Conservation (phyloP, 2,797 vertebrate genomes). For the Gymnothorax javanicus region DNA sequence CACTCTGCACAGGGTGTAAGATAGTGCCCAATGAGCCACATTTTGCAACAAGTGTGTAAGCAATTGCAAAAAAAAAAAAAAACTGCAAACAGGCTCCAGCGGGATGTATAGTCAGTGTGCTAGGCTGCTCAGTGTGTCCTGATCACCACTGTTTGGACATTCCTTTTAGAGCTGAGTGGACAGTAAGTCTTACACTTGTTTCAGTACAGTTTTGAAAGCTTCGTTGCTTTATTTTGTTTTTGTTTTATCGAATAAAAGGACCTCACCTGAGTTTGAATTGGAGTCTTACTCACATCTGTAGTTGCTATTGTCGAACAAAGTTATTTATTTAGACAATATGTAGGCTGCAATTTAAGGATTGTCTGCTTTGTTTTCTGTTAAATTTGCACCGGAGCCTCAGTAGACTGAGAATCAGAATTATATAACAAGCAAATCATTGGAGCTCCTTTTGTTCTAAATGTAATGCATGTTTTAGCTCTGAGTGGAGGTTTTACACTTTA, state of each 20-base stretch:
- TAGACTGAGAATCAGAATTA: not conserved
- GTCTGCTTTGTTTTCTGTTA: not conserved
- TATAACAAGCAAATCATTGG: not conserved
- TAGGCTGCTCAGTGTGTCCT: conserved; percentile 24
- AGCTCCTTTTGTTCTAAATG: not conserved
- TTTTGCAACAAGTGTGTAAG: too few species aligned
- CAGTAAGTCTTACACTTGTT: not conserved
- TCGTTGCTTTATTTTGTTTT: not conserved
- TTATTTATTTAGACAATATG: conserved; percentile 15
- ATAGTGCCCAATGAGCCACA: too few species aligned
- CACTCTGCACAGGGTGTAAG: too few species aligned
- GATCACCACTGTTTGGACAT: not conserved
- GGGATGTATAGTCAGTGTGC: conserved; percentile 54
- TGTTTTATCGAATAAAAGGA: not conserved
- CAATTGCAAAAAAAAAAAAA: too few species aligned
- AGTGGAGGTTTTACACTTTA: conserved; percentile 23
- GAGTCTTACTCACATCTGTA: not conserved
- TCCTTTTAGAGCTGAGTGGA: not conserved
- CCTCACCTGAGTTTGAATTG: not conserved
- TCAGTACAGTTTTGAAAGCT: not conserved
- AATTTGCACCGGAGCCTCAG: not conserved
- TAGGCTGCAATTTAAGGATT: not conserved
- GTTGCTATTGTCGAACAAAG: not conserved
- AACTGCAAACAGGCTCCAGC: conserved; percentile 70
- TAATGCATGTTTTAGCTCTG: not conserved